These are phyloP conservation scores for Pseudococcus viburni DNA, from an alignment of 2,888 invertebrate species.

Conservation along the genomic window DNA sequence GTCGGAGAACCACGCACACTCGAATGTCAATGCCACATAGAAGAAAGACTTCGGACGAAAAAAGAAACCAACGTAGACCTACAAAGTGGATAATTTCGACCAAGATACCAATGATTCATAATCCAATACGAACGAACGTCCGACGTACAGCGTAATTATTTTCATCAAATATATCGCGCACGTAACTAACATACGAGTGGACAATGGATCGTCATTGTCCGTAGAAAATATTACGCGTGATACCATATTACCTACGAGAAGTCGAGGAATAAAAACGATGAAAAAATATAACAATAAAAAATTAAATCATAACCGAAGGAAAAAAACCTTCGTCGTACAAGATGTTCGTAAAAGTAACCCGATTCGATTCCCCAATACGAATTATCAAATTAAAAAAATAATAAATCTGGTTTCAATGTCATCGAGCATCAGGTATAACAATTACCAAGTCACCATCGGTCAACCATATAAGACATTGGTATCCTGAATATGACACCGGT, in stretches of 20 bases:
- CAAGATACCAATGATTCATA: constrained; percentile 8
- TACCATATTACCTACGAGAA: neutral
- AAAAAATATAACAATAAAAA: constrained; percentile 9
- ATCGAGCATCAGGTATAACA: neutral
- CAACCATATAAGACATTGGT: constrained; percentile 14
- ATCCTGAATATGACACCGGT: neutral
- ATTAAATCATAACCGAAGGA: constrained; percentile 37
- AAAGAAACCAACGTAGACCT: neutral
- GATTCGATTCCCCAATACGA: neutral
- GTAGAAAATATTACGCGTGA: constrained; percentile 45
- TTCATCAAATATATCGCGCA: constrained; percentile 51
- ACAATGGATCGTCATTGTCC: constrained; percentile 47
- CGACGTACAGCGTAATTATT: constrained; percentile 27
- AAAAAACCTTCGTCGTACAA: neutral
- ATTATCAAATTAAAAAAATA: neutral
- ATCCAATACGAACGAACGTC: constrained; percentile 30
- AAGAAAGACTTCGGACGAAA: neutral
- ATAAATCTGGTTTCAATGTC: constrained; percentile 1
- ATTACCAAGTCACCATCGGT: constrained; percentile 29
- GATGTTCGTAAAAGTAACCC: constrained; percentile 13
- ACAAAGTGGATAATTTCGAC: constrained; percentile 29
- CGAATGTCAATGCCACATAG: constrained; percentile 22
- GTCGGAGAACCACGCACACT: neutral
- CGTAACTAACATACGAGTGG: constrained; percentile 46
- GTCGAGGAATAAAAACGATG: neutral